Evolutionary conservation across 2,888 invertebrate genomes (phyloP), one percentile per base, ranked within the genome.

Genomic region (Pecten maximus): DNA sequence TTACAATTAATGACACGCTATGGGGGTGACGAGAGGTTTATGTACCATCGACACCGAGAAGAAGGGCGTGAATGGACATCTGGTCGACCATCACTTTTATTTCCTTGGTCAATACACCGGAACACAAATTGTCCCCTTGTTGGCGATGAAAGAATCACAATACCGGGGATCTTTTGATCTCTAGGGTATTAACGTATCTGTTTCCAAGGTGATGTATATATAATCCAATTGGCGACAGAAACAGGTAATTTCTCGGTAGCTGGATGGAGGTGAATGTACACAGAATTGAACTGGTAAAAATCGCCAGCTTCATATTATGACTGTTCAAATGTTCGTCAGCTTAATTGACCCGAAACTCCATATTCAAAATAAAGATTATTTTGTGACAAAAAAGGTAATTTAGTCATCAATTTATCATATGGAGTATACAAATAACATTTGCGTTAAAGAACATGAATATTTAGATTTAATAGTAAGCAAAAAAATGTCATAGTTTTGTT

Each of bases 1-100:
- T 74, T 74, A 74, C 74, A 74, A 74, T 74, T 74, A 74, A 74
- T 74, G 74, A 74, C 74, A 74, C 35, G 8, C 28, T 74, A 28
- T 74, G 28, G 74, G 74, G 74, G 74, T 74, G 74, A 74, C 74
- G 74, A 74, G 74, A 74, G 74, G 74, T 74, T 74, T 74, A 74
- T 74, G 74, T 74, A 74, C 74, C 74, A 74, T 35, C 74, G 74
- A 74, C 74, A 74, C 74, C 74, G 74, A 74, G 74, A 28, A 35
- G 74, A 10, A 74, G 74, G 74, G 74, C 74, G 74, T 74, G 74
- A 74, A 74, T 74, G 74, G 74, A 28, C 74, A 74, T 74, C 74
- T 74, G 74, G 8, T 35, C 35, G 35, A 35, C 10, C 74, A 35
- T 28, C 35, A 35, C 74, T 74, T 74, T 44, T 74, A 28, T 74